These are phyloP conservation scores for cat (Felis catus) DNA, from an alignment of 2,113 vertebrate genomes.

Conservation along the genomic window DNA sequence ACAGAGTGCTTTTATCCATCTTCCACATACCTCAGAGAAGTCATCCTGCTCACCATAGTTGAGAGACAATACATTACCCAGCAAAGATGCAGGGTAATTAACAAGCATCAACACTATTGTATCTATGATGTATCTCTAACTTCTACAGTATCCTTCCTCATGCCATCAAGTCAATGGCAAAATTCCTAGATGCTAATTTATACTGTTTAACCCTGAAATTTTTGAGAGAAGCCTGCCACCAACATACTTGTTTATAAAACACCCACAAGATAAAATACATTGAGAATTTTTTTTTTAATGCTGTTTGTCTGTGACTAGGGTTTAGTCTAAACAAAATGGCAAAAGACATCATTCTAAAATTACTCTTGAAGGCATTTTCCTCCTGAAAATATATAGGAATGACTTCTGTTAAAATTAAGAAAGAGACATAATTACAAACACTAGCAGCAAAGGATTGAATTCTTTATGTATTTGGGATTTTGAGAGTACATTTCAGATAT, in stretches of 20 bases:
- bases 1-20: not conserved
- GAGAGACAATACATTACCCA: not conserved
- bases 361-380: not conserved
- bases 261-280: not conserved
- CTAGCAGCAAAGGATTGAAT: not conserved
- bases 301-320: not conserved
- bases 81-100: not conserved
- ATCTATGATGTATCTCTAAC: not conserved
- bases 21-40: fast-evolving
- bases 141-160: not conserved
- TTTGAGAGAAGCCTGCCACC: slow-evolving; percentile 40
- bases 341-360: not conserved
- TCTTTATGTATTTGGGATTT: slow-evolving; percentile 2
- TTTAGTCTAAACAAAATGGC: not conserved
- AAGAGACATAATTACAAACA: not conserved
- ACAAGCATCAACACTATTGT: not conserved
- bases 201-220: not conserved
- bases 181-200: slow-evolving; percentile 47
- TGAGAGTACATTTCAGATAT: not conserved
- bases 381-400: not conserved
- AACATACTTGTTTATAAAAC: not conserved
- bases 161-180: slow-evolving; percentile 34
- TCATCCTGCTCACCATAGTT: not conserved
- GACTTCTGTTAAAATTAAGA: slow-evolving; percentile 41
- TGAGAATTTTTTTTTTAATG: not conserved